A percentile compares a stretch with the other conserved stretches of the same genome.
Conservation (phyloP, 2,113 vertebrate species). For the rabbit (Oryctolagus cuniculus) region DNA sequence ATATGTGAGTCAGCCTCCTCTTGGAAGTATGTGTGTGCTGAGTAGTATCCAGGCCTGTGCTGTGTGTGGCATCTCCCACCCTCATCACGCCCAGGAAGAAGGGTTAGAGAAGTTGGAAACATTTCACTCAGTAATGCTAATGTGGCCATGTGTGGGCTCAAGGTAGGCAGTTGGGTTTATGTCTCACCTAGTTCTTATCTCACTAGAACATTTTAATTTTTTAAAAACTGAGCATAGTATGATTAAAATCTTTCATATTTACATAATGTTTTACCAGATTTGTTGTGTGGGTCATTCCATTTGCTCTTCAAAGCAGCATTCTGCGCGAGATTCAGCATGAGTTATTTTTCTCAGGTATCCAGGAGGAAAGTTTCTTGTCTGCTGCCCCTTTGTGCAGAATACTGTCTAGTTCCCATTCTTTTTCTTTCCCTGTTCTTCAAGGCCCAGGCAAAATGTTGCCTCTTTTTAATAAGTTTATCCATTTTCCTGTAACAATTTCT, state of each 20-base stretch:
- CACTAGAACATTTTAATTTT: constrained; percentile 24
- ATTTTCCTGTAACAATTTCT: neutral
- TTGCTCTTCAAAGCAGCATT: neutral
- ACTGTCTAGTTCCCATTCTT: neutral
- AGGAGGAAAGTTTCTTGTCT: neutral
- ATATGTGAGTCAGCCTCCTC: constrained; percentile 72
- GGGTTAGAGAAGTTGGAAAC: neutral
- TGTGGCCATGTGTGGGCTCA: neutral
- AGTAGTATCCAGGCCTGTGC: constrained; percentile 4
- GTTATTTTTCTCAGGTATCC: neutral
- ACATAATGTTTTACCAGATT: neutral
- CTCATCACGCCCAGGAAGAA: neutral
- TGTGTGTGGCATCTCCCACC: neutral
- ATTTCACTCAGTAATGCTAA: neutral
- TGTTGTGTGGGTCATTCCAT: neutral
- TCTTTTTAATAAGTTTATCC: constrained; percentile 20
- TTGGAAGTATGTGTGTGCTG: constrained; percentile 1
- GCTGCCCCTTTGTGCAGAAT: neutral
- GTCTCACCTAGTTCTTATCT: neutral
- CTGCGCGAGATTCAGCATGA: neutral
- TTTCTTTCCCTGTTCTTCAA: neutral
- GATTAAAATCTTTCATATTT: constrained; percentile 28
- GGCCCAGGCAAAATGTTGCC: neutral
- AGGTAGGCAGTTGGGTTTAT: neutral
- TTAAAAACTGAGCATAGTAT: neutral